Base-by-base conservation (phyloP, 2,113 vertebrate genomes). In the Semnornis frantzii region DNA sequence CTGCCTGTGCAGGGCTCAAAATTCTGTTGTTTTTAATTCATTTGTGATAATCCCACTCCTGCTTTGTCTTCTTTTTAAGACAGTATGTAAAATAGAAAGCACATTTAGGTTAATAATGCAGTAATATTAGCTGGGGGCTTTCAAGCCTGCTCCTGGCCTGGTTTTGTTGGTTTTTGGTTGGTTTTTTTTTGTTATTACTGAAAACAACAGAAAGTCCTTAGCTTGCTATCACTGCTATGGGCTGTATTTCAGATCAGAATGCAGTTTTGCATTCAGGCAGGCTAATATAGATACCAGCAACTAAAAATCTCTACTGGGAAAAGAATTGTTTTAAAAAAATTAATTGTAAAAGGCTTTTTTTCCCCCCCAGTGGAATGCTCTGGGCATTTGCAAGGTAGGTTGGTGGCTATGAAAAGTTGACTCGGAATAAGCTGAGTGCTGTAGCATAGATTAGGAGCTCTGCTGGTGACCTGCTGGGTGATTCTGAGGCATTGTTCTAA, bases 141-240 rank as follows among this genome's bases (percentile, higher is more conserved):
- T 81, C 76, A 69, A 87, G 54, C 62, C 34, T 64, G 3, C 37
- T 39, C 37, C 37, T 39, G 37, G 37, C 37, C 37, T 39, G 37
- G 11, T 39, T 39, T 39, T 39, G n/a, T n/a, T n/a, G n/a, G n/a
- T n/a, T n/a, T n/a, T n/a, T n/a, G n/a, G n/a, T n/a, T n/a, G n/a
- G n/a, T 39, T 39, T 39, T 39, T 39, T 39, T 39, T 37, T 68
- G 80, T 86, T 91, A 65, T 80, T 83, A 62, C 50, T 92, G 82
- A 77, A 91, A 95, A 87, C 84, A 94, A 17, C 60, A 89, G 70
- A 81, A 85, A 76, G n/a, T 46, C 46, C 74, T 93, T 55, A 70
- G 24, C 30, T 1, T 12, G 2, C 70, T 66, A 30, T 63, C 85
- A 77, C 18, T 48, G 27, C 33, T 80, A 1, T 19, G 20, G 31